Percentiles rank a stretch among this genome's conserved stretches.
These are phyloP conservation scores for Oreortyx pictus DNA, from an alignment of 2,797 vertebrate species.

Conservation along the genomic window DNA sequence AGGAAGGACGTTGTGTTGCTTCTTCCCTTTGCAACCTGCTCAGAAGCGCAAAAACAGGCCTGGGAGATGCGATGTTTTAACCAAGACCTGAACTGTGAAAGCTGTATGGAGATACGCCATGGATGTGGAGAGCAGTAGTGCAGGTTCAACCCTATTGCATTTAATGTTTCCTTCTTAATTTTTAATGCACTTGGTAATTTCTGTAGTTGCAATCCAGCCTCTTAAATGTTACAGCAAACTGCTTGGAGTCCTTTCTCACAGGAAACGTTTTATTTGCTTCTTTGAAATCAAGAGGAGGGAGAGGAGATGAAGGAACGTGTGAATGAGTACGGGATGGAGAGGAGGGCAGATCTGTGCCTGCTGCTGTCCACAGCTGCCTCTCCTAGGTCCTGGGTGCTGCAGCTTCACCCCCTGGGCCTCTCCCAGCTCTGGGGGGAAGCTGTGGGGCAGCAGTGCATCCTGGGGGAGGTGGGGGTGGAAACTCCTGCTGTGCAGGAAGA, in stretches of 20 bases:
- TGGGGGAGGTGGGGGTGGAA: not conserved
- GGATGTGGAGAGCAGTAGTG: not conserved
- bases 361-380: not conserved
- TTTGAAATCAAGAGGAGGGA: not conserved
- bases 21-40: not conserved
- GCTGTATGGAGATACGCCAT: not conserved
- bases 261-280: not conserved
- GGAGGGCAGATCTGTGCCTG: not conserved
- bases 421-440: not conserved
- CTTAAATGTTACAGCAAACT: not conserved
- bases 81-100: not conserved
- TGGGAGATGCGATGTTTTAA: not conserved
- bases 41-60: fast-evolving
- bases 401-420: not conserved
- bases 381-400: not conserved
- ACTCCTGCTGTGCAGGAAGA: not conserved
- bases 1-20: not conserved
- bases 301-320: not conserved
- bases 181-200: not conserved
- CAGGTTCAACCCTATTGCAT: not conserved
- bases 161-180: not conserved
- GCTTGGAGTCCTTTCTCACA: not conserved
- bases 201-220: not conserved
- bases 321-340: fast-evolving
- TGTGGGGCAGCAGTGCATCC: not conserved